Evolutionary conservation across 2,113 vertebrate genomes (phyloP).

Genomic region (Sus scrofa): DNA sequence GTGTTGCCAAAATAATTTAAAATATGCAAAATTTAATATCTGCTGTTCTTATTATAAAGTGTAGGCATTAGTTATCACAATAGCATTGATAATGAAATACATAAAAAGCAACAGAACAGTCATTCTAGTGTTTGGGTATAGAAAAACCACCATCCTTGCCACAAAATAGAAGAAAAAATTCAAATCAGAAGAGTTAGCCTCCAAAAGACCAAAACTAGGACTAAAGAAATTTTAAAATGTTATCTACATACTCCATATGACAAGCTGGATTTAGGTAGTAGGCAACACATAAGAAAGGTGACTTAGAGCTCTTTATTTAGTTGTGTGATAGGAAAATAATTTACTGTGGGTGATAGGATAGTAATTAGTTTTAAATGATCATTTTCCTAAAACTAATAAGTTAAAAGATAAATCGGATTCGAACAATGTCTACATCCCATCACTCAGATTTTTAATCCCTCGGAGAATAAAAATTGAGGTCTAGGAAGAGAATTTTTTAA

Average conservation of each 20-base stretch:
- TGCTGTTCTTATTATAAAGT: conserved; percentile 22
- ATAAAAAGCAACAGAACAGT: background rate
- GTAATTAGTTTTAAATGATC: conserved; percentile 41
- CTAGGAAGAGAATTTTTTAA: conserved; percentile 54
- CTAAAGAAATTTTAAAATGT: conserved; percentile 47
- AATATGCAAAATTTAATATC: conserved; percentile 53
- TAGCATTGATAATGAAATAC: conserved; percentile 25
- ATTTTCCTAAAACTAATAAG: conserved; percentile 46
- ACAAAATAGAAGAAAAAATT: conserved; percentile 25
- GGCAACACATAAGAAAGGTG: background rate
- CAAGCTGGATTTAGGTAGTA: conserved; percentile 15
- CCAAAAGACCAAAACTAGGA: background rate
- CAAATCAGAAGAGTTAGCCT: conserved; percentile 26
- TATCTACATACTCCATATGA: conserved; percentile 8
- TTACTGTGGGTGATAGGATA: conserved; percentile 35
- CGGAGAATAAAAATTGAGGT: conserved; percentile 54
- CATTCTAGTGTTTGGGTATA: background rate
- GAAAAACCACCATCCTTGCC: background rate
- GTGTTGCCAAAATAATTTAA: conserved; percentile 46
- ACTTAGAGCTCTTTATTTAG: conserved; percentile 33
- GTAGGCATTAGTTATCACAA: background rate
- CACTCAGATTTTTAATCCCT: conserved; percentile 18
- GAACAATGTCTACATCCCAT: conserved; percentile 6
- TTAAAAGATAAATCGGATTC: conserved; percentile 43
- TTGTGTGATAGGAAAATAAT: background rate